phyloP scores from a whole-genome alignment of 2,888 invertebrate species.

The Hydrotaea diabolus region DNA sequence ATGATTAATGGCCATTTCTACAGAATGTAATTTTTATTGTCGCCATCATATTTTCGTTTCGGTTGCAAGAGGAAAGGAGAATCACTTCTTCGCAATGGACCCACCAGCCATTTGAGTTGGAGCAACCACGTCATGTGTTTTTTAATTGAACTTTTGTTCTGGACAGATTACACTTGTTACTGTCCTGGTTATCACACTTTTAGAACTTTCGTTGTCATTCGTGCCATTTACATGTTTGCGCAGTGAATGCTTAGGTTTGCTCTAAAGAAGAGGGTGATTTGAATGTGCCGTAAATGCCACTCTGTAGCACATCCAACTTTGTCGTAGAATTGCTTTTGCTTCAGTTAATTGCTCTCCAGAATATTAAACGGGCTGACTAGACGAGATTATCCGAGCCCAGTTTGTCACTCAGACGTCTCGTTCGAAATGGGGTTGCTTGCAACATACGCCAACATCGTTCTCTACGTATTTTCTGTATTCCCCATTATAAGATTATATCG shows the following conservation, averaged over 20 bases:
- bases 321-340: background rate
- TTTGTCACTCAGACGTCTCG: background rate
- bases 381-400: background rate
- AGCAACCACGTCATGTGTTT: background rate
- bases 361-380: slow-evolving; percentile 1
- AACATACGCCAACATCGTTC: background rate
- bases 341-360: background rate
- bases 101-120: background rate
- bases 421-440: background rate
- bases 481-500: background rate
- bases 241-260: background rate
- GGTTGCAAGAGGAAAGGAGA: background rate
- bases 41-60: background rate
- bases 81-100: background rate
- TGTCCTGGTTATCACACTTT: background rate
- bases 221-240: background rate
- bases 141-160: background rate
- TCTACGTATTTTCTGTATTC: background rate
- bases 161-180: background rate
- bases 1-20: slow-evolving; percentile 54
- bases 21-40: slow-evolving; percentile 3
- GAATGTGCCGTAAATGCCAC: background rate
- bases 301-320: background rate
- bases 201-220: background rate
- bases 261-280: background rate